A percentile compares a stretch with the other conserved stretches of the same genome.
Evolutionary conservation across 2,888 invertebrate genomes (phyloP).

Genomic region (Nomada goodeniana): DNA sequence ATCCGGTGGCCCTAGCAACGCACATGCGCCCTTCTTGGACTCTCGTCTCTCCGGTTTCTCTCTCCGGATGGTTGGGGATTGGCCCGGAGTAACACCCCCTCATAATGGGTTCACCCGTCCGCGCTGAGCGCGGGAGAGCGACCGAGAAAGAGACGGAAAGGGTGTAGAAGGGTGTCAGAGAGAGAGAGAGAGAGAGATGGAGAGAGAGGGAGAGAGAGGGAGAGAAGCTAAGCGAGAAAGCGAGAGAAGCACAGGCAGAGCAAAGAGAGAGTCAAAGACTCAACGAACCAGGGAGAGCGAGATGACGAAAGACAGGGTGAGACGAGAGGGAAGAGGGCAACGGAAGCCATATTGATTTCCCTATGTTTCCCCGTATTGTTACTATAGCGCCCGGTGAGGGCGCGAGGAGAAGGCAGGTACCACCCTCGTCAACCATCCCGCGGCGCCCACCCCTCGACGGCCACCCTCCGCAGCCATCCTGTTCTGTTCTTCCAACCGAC

Average conservation of each 20-base stretch:
- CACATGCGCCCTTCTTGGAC: constrained; percentile 82
- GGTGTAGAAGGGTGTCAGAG: constrained; percentile 43
- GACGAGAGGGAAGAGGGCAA: constrained; percentile 79
- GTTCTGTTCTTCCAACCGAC: constrained; percentile 66
- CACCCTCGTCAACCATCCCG: constrained; percentile 70
- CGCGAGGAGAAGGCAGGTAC: constrained; percentile 80
- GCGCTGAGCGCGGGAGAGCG: constrained; percentile 72
- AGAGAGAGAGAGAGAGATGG: too few species aligned
- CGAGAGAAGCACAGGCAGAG: constrained; percentile 59
- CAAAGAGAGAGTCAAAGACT: constrained; percentile 49
- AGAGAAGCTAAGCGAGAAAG: constrained; percentile 41
- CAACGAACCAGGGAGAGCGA: constrained; percentile 63
- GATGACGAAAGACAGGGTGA: constrained; percentile 64
- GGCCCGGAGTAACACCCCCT: constrained; percentile 84
- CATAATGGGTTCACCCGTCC: constrained; percentile 85
- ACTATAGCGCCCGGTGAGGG: constrained; percentile 83
- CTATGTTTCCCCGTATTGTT: constrained; percentile 85
- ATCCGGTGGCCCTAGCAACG: constrained; percentile 84
- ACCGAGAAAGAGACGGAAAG: constrained; percentile 46
- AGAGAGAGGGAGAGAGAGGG: constrained; percentile 21
- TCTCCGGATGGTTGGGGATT: constrained; percentile 83
- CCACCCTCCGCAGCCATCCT: constrained; percentile 62
- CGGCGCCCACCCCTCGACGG: constrained; percentile 54
- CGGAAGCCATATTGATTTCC: constrained; percentile 85
- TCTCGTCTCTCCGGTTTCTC: constrained; percentile 74